A percentile compares a stretch with the other conserved stretches of the same genome.
These are phyloP conservation scores for Eumerus sabulonum DNA, from an alignment of 2,888 invertebrate species.

Conservation along the genomic window DNA sequence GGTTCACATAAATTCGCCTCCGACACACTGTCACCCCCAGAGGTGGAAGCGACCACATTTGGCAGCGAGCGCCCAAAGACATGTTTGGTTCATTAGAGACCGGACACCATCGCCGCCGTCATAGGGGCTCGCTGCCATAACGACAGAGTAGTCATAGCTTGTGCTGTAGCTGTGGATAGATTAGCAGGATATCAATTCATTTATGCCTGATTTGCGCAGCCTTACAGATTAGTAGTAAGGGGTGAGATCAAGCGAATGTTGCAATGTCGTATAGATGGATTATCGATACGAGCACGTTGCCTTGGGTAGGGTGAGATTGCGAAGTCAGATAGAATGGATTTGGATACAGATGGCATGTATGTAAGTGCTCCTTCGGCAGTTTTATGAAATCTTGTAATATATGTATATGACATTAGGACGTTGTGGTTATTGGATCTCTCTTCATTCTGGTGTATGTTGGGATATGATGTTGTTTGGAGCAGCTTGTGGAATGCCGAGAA, in stretches of 20 bases:
- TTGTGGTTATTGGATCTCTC: slow-evolving; percentile 1
- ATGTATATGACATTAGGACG: slow-evolving; percentile 30
- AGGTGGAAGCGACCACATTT: slow-evolving; percentile 2
- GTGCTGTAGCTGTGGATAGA: slow-evolving; percentile 2
- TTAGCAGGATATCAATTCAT: slow-evolving; percentile 43
- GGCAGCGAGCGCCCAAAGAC: slow-evolving; percentile 1
- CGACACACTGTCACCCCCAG: neutral
- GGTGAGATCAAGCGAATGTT: no score
- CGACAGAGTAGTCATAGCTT: no score
- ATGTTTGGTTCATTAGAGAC: no score
- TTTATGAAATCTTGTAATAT: slow-evolving; percentile 30
- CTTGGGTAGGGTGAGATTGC: slow-evolving; percentile 1
- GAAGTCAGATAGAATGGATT: neutral
- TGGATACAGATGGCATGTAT: neutral
- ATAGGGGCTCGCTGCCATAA: no score
- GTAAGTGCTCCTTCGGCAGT: slow-evolving; percentile 13
- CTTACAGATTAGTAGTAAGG: slow-evolving; percentile 23
- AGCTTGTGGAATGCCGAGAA: neutral
- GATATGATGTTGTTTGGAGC: no score
- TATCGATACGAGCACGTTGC: neutral
- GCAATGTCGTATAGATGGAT: neutral
- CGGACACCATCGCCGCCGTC: no score
- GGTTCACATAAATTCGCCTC: slow-evolving; percentile 20
- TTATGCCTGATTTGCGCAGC: slow-evolving; percentile 43
- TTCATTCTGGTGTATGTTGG: neutral